phyloP scores from a whole-genome alignment of 2,888 invertebrate species.

The Parnassius mnemosyne region DNA sequence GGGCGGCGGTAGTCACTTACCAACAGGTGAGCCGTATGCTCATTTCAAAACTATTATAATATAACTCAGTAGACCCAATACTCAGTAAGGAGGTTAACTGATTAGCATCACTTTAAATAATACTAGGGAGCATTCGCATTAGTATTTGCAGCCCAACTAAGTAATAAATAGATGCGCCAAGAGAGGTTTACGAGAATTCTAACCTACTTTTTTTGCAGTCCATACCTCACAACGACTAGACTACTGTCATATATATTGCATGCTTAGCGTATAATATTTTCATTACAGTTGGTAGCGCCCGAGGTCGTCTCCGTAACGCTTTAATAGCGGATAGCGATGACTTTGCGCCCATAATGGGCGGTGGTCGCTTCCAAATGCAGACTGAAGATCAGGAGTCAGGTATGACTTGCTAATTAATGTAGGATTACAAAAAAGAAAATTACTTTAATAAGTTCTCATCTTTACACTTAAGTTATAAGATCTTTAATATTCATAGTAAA shows the following conservation, averaged over 20 bases:
- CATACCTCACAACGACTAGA: no score
- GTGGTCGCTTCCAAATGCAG: slow-evolving; percentile 84
- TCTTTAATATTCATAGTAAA: slow-evolving; percentile 16
- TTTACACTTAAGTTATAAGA: neutral
- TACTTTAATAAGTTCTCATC: neutral
- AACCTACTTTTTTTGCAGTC: no score
- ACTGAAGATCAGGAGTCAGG: slow-evolving; percentile 86
- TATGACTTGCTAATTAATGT: slow-evolving; percentile 35
- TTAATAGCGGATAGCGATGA: slow-evolving; percentile 88
- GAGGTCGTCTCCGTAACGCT: slow-evolving; percentile 82
- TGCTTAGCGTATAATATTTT: neutral
- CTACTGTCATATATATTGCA: neutral
- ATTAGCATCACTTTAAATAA: no score
- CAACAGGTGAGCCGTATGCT: no score
- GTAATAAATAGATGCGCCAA: no score
- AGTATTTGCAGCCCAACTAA: no score
- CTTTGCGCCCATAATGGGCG: slow-evolving; percentile 86
- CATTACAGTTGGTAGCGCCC: slow-evolving; percentile 50
- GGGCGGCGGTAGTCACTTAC: no score
- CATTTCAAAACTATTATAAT: no score
- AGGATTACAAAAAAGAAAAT: neutral
- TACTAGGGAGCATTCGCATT: no score
- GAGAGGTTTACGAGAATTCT: no score
- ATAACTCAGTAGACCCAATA: no score
- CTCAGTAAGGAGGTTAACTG: no score